A percentile compares a stretch with the other conserved stretches of the same genome.
phyloP scores from a whole-genome alignment of 2,113 vertebrate species.

The Vulpes vulpes region DNA sequence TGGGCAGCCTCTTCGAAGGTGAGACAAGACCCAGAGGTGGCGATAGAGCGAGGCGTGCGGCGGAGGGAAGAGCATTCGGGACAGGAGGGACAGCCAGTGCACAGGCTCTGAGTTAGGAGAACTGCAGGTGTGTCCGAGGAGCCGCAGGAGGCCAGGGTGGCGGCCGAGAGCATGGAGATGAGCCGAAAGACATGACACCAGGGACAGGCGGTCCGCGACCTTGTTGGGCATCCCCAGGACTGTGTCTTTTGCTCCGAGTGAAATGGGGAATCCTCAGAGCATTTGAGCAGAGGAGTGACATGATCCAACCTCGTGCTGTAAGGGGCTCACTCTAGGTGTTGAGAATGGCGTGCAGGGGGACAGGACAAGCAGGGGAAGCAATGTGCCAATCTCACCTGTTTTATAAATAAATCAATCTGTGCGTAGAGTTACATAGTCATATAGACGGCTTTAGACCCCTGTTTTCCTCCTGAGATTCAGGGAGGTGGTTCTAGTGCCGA shows the following conservation, averaged over 20 bases:
- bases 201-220: no score
- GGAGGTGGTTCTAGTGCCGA: neutral
- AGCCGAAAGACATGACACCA: neutral
- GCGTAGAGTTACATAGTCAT: neutral
- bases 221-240: no score
- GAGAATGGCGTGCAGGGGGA: no score
- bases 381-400: neutral
- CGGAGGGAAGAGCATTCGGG: fast-evolving
- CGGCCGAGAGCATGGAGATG: neutral
- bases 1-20: neutral
- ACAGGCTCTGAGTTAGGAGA: neutral
- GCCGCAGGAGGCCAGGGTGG: neutral
- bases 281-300: neutral
- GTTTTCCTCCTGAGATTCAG: neutral
- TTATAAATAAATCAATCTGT: neutral
- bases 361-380: neutral
- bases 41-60: fast-evolving
- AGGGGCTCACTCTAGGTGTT: neutral
- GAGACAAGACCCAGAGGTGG: neutral
- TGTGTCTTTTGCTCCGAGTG: neutral
- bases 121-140: neutral
- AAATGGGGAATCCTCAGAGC: fast-evolving
- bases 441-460: neutral
- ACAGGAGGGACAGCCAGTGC: neutral
- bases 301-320: no score